Evolutionary conservation across 2,113 vertebrate species (phyloP).

Genomic region (Grus americana): DNA sequence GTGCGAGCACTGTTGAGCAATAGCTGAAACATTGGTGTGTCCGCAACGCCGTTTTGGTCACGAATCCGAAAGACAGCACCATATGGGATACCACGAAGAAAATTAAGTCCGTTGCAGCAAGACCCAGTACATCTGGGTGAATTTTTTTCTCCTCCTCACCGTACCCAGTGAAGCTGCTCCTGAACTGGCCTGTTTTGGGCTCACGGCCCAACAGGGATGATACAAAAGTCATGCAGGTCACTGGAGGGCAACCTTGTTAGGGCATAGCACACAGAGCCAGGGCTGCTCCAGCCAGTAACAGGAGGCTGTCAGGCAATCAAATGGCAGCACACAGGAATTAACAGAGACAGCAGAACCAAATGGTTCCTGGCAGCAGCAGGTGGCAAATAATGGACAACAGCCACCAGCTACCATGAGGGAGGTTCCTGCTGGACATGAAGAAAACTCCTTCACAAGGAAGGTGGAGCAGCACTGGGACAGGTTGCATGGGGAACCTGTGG

Average conservation of each 20-base stretch:
- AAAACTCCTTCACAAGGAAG: background rate
- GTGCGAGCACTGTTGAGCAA: background rate
- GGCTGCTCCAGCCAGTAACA: background rate
- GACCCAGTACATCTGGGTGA: background rate
- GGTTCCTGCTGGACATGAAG: background rate
- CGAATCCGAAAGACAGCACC: background rate
- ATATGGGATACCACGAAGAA: background rate
- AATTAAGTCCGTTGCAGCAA: background rate
- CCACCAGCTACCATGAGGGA: background rate
- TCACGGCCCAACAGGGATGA: background rate
- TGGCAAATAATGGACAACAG: background rate
- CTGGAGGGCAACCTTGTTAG: background rate
- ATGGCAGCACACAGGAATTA: background rate
- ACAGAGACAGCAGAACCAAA: background rate
- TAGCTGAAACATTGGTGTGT: accelerated
- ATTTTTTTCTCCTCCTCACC: background rate
- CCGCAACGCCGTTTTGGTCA: accelerated
- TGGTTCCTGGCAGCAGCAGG: background rate
- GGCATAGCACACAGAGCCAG: background rate
- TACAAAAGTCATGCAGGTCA: background rate
- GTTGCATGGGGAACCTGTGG: background rate
- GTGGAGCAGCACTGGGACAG: background rate
- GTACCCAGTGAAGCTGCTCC: background rate
- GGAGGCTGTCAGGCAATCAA: background rate
- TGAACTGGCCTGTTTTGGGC: background rate